Evolutionary conservation across 1,140 invertebrate species (phyloP), one percentile per base, ranked within the genome.

Genomic region (Zaprionus gabonicus): DNA sequence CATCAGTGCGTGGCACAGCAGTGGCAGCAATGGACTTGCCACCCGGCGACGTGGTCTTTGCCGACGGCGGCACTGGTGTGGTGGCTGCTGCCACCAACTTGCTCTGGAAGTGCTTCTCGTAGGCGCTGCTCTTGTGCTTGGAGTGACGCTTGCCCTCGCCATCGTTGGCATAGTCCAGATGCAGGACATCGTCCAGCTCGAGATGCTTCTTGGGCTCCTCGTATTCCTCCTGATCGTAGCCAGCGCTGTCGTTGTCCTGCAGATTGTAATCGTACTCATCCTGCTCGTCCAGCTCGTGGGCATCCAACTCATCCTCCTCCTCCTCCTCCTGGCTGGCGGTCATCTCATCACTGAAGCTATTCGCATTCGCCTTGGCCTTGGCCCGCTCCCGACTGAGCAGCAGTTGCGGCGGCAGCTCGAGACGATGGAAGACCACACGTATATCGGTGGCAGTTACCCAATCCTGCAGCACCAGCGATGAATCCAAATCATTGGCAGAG

Each of bases 401-500:
- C 71, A 88, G 53, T 71, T 93, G 83, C 58, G 84, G 68, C 38
- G 95, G 95, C 95, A 97, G 95, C 82, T 97, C 95, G 5, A 98
- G 93, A 0, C 97, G 95, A 85, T 98, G 97, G 93, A 99, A 99
- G 0, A 99, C 96, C 3, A 99, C 96, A 75, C 96, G 95, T 55
- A 99, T 97, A 87, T 99, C 99, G 0, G 99, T 99, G 0, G 98
- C 99, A 0, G 99, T 99, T 0, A 99, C 98, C 99, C 99, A 99
- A 93, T 99, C 99, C 92, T 99, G 98, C 4, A 99, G 95, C 13
- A 99, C 98, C 1, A 99, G 97, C 9, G 98, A 99, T 80, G 97
- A 96, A 91, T 99, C 99, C 91, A 99, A 98, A 91, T 99, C 97
- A 7, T 96, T 95, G 2, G 98, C 98, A 46, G 97, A 98, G 0